Conservation (phyloP, 2,888 invertebrate species). For the Lamellibrachia columna region DNA sequence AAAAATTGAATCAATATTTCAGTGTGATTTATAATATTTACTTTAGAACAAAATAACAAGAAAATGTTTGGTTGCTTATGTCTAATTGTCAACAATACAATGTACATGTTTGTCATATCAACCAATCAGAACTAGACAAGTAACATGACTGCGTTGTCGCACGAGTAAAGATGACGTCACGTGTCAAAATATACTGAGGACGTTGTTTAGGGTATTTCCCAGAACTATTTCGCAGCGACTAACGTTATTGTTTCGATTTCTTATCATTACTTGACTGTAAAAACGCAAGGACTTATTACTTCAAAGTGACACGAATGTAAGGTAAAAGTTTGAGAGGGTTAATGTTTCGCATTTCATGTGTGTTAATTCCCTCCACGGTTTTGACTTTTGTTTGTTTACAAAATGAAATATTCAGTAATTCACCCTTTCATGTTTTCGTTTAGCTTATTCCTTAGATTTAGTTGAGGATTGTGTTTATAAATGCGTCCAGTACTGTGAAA, state of each 20-base stretch:
- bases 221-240: neutral
- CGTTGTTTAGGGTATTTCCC: neutral
- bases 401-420: neutral
- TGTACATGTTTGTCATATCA: neutral
- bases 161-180: slow-evolving; percentile 20
- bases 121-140: neutral
- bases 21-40: neutral
- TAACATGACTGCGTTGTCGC: neutral
- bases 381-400: neutral
- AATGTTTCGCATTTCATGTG: neutral
- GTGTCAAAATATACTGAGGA: neutral
- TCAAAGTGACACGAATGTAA: neutral
- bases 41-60: neutral
- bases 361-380: neutral
- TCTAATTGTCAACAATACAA: neutral
- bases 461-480: neutral
- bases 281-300: neutral
- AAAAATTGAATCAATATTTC: neutral
- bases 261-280: neutral
- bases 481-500: neutral
- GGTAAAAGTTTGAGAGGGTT: neutral
- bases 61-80: neutral
- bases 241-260: neutral
- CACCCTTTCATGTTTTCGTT: neutral
- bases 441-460: neutral